These are phyloP conservation scores for Lipophrys pholis DNA, from an alignment of 2,113 vertebrate genomes.

Conservation along the genomic window DNA sequence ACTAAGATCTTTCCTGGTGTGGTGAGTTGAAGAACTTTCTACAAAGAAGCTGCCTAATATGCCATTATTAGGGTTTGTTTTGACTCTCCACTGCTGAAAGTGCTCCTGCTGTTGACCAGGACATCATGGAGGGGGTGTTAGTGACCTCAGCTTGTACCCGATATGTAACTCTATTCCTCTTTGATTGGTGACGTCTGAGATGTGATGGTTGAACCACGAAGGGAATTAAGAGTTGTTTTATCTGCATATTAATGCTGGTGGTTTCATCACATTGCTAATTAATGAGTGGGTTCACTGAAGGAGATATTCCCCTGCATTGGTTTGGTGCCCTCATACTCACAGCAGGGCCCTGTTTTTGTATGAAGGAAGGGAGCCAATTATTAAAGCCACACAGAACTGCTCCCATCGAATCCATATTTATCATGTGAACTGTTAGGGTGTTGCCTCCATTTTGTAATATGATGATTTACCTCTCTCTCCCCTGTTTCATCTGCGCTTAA, in stretches of 20 bases:
- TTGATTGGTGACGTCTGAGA: neutral
- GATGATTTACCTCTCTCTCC: slow-evolving; percentile 3
- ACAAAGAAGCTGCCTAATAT: no score
- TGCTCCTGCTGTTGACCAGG: neutral
- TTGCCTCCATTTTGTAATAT: neutral
- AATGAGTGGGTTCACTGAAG: slow-evolving; percentile 18
- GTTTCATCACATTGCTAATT: slow-evolving; percentile 44
- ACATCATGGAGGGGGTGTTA: no score
- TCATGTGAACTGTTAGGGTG: slow-evolving; percentile 15
- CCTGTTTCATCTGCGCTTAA: no score
- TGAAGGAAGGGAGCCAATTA: slow-evolving; percentile 9
- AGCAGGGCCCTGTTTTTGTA: slow-evolving; percentile 30
- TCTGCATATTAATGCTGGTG: slow-evolving; percentile 46
- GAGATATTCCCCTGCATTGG: slow-evolving; percentile 24
- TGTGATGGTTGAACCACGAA: slow-evolving; percentile 37
- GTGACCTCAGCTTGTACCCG: no score
- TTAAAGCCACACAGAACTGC: slow-evolving; percentile 15
- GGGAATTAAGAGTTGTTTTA: slow-evolving; percentile 32
- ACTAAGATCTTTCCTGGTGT: slow-evolving; percentile 97
- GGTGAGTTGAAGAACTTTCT: slow-evolving; percentile 75
- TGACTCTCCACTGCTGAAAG: no score
- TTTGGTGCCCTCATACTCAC: slow-evolving; percentile 25
- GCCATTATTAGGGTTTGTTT: no score
- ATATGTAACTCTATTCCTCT: no score
- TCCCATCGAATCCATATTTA: slow-evolving; percentile 27